phyloP scores from a whole-genome alignment of 2,113 vertebrate species.

The Helogale parvula region DNA sequence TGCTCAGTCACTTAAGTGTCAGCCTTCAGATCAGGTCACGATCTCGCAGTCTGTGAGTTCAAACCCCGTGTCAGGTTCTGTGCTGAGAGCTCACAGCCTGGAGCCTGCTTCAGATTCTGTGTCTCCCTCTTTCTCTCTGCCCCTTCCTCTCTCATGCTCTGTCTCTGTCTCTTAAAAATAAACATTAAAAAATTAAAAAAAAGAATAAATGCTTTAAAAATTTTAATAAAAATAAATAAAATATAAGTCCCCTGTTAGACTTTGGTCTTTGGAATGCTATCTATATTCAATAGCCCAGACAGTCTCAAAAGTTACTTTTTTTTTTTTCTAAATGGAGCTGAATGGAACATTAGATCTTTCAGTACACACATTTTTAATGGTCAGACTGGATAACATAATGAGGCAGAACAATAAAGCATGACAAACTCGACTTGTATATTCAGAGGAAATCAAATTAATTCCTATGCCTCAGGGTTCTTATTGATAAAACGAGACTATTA shows the following conservation, averaged over 20 bases:
- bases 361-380: neutral
- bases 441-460: constrained; percentile 11
- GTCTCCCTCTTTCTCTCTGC: no score
- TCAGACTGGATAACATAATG: neutral
- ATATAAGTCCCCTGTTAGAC: neutral
- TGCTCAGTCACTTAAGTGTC: no score
- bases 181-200: no score
- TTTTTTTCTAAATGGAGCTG: neutral
- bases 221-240: neutral
- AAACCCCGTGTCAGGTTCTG: no score
- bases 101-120: no score
- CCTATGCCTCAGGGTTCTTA: neutral
- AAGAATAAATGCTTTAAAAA: no score
- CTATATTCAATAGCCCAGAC: constrained; percentile 10
- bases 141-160: no score
- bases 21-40: no score
- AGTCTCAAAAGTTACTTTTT: neutral
- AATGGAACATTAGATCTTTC: constrained; percentile 31
- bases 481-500: constrained; percentile 12
- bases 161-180: no score
- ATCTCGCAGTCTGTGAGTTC: no score
- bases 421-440: neutral
- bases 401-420: neutral
- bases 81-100: no score
- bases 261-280: neutral